Evolutionary conservation across 2,113 vertebrate genomes (phyloP), one percentile per base, ranked within the genome.

Genomic region (Tragelaphus buxtoni): DNA sequence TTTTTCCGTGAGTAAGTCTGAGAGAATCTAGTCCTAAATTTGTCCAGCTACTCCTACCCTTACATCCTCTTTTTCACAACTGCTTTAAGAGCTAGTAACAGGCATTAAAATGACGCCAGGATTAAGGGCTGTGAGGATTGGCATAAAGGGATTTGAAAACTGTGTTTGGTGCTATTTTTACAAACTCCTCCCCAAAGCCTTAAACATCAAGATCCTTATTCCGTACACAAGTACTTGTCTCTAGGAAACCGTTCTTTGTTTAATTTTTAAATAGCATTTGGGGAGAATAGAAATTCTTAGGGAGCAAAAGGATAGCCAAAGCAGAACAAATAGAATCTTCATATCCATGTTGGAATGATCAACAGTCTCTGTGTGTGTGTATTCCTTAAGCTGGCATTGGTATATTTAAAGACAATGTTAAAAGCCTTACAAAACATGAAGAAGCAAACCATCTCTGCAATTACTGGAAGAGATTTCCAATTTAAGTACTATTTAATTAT

Each of bases 401-500:
- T 61, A 80, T 88, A 2, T 74, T 49, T 94, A 49, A 69, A 90
- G 72, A 53, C 20, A 86, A 74, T 74, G 11, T 87, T 83, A 80
- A 93, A 92, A 51, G 5, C 26, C 39, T 97, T 89, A 12, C 55
- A 94, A 96, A 91, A 49, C 3, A 80, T 28, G 16, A 88, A 95
- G 69, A 81, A 90, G 18, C 5, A 65, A 51, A 81, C 4, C 12
- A 84, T 93, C 56, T 95, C 28, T 96, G 12, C n/a, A 95, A 87
- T 90, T 94, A 87, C 11, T 74, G 12, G 4, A 91, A 83, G 39
- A 35, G 42, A 89, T 83, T 95, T 89, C n/a, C 20, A 97, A 79
- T 87, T 82, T 53, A 90, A 87, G 11, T 91, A 63, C 32, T 91
- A 63, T 91, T 87, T 91, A 96, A 81, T 93, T 95, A 91, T n/a